Percentiles rank a stretch among this genome's conserved stretches.
phyloP scores from a whole-genome alignment of 2,888 invertebrate species.

The Hyposoter didymator region DNA sequence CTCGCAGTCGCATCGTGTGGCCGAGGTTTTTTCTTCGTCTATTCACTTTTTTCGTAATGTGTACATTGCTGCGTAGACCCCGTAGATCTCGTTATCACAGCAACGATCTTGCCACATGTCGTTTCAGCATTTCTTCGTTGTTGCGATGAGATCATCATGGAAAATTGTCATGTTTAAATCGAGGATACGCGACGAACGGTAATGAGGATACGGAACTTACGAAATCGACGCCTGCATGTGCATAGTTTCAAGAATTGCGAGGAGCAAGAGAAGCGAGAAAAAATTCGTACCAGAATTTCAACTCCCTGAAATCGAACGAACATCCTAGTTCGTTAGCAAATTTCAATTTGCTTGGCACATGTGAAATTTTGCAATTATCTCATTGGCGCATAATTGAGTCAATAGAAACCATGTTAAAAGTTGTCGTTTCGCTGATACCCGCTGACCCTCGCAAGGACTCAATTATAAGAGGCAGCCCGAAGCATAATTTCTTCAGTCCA shows the following conservation, averaged over 20 bases:
- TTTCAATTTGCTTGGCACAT: neutral
- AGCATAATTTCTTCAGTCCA: constrained; percentile 47
- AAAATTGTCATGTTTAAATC: neutral
- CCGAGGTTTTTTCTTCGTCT: neutral
- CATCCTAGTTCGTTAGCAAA: neutral
- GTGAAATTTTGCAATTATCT: constrained; percentile 22
- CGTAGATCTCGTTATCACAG: constrained; percentile 19
- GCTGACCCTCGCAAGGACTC: constrained; percentile 22
- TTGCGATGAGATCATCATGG: neutral
- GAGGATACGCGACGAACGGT: neutral
- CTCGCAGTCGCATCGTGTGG: constrained; percentile 33
- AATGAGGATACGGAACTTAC: neutral
- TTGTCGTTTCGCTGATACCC: constrained; percentile 30
- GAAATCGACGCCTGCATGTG: neutral
- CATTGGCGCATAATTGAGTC: constrained; percentile 31
- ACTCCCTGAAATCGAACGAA: neutral
- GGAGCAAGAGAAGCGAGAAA: neutral
- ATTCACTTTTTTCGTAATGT: constrained; percentile 5
- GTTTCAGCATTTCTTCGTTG: neutral
- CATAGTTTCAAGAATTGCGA: neutral
- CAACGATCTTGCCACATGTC: neutral
- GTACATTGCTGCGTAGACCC: neutral
- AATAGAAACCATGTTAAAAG: constrained; percentile 35
- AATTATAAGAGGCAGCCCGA: constrained; percentile 37
- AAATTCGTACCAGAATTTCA: neutral